Evolutionary conservation across 2,113 vertebrate genomes (phyloP), one percentile per base, ranked within the genome.

Genomic region (Athene noctua): DNA sequence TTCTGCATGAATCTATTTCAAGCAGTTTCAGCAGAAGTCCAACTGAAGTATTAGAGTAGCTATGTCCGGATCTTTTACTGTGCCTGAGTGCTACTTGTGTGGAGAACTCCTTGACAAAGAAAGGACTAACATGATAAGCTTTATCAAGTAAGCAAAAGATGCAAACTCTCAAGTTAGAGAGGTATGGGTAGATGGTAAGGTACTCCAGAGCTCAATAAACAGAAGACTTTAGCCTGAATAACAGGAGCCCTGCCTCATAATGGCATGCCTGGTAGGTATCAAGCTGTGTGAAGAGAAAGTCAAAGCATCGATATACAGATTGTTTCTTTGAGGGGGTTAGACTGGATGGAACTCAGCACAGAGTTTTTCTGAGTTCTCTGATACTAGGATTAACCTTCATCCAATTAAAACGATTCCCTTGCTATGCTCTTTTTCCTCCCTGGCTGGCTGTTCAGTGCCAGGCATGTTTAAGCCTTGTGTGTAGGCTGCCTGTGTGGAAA

Each of bases 341-440:
- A 42, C 66, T 94, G 96, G 96, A 95, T 91, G 73, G 94, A 94
- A 21, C 95, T 91, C 94, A 96, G n/a, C 81, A 29, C 30, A 3
- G 91, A 95, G 68, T 71, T 94, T 97, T 91, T 90, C 77, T 18
- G 9, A 75, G 92, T 92, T 91, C 94, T 80, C 73, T 94, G 91
- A 97, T 96, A 91, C 83, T 68, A 30, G 96, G 95, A 96, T 97
- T 97, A 96, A 68, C 77, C 65, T 91, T 97, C 92, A 97, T 96
- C 96, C 95, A 84, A 88, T 96, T 96, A 96, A 97, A 97, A 40
- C 0, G 75, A 97, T 73, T 92, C 88, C 71, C 27, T 80, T 1
- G 2, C 72, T 86, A 2, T 59, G 47, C 42, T 75, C 88, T 88
- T 16, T 15, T 91, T 40, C 71, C 63, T 93, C 32, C 36, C n/a